Percentiles rank a stretch among this genome's conserved stretches.
These are phyloP conservation scores for Nicator chloris DNA, from an alignment of 2,113 vertebrate genomes.

Conservation along the genomic window DNA sequence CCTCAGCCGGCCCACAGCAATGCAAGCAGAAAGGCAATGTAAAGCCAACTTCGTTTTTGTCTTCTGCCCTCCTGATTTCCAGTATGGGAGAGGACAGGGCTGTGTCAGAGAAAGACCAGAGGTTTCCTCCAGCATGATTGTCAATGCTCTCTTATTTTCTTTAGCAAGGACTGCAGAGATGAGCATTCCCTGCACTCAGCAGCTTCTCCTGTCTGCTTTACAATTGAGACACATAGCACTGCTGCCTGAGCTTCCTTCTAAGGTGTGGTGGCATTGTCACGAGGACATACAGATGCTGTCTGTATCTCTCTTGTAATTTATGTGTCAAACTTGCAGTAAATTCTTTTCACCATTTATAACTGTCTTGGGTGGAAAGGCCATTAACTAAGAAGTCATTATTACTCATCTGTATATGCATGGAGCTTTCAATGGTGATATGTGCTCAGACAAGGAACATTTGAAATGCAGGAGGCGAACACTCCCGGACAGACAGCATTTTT, in stretches of 20 bases:
- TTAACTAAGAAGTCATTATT: background rate
- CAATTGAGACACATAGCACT: rapidly evolving
- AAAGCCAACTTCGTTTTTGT: background rate
- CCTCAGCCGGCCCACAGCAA: background rate
- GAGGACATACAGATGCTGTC: background rate
- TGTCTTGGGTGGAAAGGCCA: background rate
- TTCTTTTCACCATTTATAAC: background rate
- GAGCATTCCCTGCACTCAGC: background rate
- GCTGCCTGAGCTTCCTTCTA: background rate
- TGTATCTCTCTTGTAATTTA: background rate
- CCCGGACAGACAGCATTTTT: background rate
- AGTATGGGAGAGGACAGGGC: background rate
- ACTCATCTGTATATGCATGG: background rate
- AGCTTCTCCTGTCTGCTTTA: background rate
- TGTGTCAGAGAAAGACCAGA: background rate
- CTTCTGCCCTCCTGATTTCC: background rate
- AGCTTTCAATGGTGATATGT: background rate
- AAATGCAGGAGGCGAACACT: background rate
- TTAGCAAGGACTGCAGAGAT: background rate
- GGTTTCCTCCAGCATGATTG: background rate
- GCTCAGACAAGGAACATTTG: background rate
- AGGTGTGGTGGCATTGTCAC: background rate
- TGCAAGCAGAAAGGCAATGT: background rate
- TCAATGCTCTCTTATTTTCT: background rate
- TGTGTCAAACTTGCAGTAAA: background rate